These are phyloP conservation scores for Pycnonotus jocosus DNA, from an alignment of 2,113 vertebrate genomes.

Conservation along the genomic window DNA sequence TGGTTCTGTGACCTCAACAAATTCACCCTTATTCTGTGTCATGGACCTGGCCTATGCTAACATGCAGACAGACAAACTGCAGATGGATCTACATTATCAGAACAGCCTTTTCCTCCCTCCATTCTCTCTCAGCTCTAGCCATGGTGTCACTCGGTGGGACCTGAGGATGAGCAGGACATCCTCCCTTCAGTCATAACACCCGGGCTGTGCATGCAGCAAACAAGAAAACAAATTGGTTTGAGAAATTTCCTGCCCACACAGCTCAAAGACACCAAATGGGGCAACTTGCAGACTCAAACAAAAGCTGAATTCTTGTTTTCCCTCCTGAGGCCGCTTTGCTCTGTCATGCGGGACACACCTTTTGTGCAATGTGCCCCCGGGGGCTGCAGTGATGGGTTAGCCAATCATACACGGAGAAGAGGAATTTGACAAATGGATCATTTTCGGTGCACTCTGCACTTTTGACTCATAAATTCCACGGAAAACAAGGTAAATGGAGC, in stretches of 20 bases:
- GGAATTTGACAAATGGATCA: slow-evolving; percentile 46
- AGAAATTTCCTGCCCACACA: not conserved
- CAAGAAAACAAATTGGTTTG: not conserved
- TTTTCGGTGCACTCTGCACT: slow-evolving; percentile 64
- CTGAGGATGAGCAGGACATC: accelerated
- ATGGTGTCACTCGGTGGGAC: accelerated
- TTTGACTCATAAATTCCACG: slow-evolving; percentile 64
- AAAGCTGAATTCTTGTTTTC: not conserved
- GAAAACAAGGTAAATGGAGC: slow-evolving; percentile 69
- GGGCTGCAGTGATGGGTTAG: slow-evolving; percentile 31
- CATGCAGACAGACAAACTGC: not conserved
- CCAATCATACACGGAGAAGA: slow-evolving; percentile 17
- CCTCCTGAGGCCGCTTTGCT: not conserved
- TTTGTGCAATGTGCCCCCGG: slow-evolving; percentile 4
- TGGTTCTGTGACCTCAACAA: not conserved
- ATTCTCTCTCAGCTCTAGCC: accelerated
- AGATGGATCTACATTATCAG: not conserved
- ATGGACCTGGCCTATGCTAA: not conserved
- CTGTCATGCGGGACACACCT: slow-evolving; percentile 33
- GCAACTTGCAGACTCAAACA: not conserved
- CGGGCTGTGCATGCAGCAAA: accelerated
- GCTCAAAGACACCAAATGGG: not conserved
- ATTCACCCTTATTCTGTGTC: not conserved
- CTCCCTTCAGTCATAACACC: accelerated
- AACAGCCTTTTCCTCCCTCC: not conserved